These are phyloP conservation scores for Lathronympha strigana DNA, from an alignment of 2,888 invertebrate genomes.

Conservation along the genomic window DNA sequence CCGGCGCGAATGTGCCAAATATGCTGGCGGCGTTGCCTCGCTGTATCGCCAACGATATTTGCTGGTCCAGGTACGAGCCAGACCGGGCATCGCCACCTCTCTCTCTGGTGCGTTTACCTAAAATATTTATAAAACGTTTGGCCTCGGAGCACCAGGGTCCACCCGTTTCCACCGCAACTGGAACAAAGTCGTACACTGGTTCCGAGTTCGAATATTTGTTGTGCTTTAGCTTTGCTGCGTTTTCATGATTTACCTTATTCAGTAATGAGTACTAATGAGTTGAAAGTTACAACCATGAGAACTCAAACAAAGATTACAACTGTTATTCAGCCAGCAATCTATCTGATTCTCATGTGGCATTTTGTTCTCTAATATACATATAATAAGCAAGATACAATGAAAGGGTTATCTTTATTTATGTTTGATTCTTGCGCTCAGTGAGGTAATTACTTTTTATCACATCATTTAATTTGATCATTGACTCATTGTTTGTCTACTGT, in stretches of 20 bases:
- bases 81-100: too few species aligned
- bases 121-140: too few species aligned
- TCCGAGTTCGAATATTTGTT: too few species aligned
- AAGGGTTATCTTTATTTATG: slow-evolving; percentile 9
- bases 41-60: too few species aligned
- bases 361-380: slow-evolving; percentile 19
- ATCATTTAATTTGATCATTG: slow-evolving; percentile 2
- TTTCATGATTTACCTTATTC: slow-evolving; percentile 13
- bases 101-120: too few species aligned
- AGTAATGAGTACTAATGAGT: slow-evolving; percentile 22
- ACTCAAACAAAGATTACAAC: slow-evolving; percentile 28
- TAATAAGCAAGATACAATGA: not conserved
- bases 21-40: too few species aligned
- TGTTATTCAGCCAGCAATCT: slow-evolving; percentile 28
- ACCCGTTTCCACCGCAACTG: too few species aligned
- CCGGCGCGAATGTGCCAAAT: too few species aligned
- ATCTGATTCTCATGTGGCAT: slow-evolving; percentile 29
- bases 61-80: too few species aligned
- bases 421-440: not conserved
- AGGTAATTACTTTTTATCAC: slow-evolving; percentile 13
- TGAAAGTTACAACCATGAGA: slow-evolving; percentile 31
- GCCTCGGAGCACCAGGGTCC: too few species aligned
- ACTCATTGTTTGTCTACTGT: not conserved
- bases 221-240: too few species aligned
- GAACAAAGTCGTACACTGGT: too few species aligned